Evolutionary conservation across 2,888 invertebrate species (phyloP), one percentile per base, ranked within the genome.

Genomic region (Lasioglossum vierecki): DNA sequence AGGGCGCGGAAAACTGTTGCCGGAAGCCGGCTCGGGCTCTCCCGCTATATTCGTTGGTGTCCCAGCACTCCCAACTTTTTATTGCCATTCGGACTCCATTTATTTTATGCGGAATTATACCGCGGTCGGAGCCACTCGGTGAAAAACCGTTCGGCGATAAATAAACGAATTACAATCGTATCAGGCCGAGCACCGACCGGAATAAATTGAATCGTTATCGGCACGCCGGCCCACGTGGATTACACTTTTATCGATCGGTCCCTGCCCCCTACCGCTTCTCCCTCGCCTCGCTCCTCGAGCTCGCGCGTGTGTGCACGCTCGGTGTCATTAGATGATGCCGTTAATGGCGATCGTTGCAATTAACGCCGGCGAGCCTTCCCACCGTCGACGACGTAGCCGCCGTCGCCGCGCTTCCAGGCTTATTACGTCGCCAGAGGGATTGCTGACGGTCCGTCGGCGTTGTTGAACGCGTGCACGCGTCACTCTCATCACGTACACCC

Each of bases 141-240:
- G 72, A 44, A 76, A 82, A 82, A 39, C 35, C 77, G 73, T 74
- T 66, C 75, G 49, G 72, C 84, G 79, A 84, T 84, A 84, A 84
- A 88, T 86, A 84, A 83, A 86, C 74, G 86, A 86, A 86, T 82
- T 82, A 76, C 86, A 75, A 75, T 88, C 78, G 84, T 70, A 80
- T 84, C 83, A 73, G 60, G 72, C 60, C 70, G 75, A 22, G 74
- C 26, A 71, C 68, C 76, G 72, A 15, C 63, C 60, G 68, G 84
- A 80, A 79, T 84, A 82, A 88, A 84, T 87, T 84, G 77, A 82
- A 79, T 75, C 82, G 79, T 82, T 85, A 84, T 77, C 76, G 60
- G 60, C n/a, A 11, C 71, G 18, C 57, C 18, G 22, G 41, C 44
- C 70, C 30, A n/a, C 57, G 76, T n/a, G 60, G 80, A 76, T 76